These are phyloP conservation scores for Apodemus agrarius DNA, from an alignment of 2,797 vertebrate genomes.

Conservation along the genomic window DNA sequence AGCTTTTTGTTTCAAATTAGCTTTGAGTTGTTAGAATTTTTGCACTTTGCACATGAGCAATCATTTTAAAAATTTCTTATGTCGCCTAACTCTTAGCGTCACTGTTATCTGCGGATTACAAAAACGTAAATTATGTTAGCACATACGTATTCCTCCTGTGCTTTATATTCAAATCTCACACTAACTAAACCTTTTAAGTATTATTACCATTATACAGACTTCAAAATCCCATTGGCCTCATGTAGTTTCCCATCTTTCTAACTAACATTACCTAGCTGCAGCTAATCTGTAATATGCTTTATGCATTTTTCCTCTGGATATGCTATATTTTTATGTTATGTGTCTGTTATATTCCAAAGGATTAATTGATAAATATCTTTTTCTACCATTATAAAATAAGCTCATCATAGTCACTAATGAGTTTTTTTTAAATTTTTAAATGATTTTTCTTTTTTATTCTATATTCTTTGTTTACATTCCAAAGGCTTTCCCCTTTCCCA, in stretches of 20 bases:
- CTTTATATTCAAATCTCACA: background rate
- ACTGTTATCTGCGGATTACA: background rate
- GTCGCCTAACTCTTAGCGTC: background rate
- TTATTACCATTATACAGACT: background rate
- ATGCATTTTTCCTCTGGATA: background rate
- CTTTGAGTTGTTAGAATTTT: background rate
- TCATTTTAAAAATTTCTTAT: background rate
- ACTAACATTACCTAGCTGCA: background rate
- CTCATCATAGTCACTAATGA: background rate
- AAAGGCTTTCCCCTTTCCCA: no score
- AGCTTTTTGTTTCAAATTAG: background rate
- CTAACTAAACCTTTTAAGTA: background rate
- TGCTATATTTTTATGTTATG: background rate
- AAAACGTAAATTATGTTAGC: background rate
- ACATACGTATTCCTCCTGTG: background rate
- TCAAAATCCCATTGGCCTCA: background rate
- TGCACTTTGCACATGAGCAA: background rate
- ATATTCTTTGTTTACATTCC: no score
- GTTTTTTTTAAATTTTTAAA: no score
- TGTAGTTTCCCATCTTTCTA: fast-evolving
- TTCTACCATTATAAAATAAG: background rate
- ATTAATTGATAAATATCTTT: background rate
- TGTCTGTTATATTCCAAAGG: background rate
- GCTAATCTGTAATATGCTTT: background rate
- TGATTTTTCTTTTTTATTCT: no score